A percentile compares a stretch with the other conserved stretches of the same genome.
phyloP scores from a whole-genome alignment of 2,888 invertebrate species.

The Trichopoda pennipes region DNA sequence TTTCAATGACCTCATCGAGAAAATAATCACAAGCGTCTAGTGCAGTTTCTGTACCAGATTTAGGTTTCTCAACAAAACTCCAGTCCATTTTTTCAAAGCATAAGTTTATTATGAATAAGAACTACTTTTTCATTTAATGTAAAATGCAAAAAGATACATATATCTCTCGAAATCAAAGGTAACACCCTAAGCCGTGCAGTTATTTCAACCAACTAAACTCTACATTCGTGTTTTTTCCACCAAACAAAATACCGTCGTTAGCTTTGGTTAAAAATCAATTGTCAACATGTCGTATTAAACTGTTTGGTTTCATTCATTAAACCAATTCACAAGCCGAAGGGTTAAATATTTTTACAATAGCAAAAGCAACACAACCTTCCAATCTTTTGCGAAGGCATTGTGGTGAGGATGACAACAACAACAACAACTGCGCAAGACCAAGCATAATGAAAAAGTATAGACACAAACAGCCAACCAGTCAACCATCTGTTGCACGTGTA shows the following conservation, averaged over 20 bases:
- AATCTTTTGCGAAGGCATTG: constrained; percentile 3
- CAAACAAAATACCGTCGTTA: constrained; percentile 41
- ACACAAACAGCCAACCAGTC: constrained; percentile 18
- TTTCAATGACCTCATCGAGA: constrained; percentile 85
- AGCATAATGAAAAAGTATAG: constrained; percentile 47
- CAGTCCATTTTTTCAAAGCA: constrained; percentile 75
- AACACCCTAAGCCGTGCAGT: constrained; percentile 57
- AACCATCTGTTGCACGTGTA: constrained; percentile 75
- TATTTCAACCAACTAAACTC: constrained; percentile 52
- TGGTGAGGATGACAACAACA: constrained; percentile 49
- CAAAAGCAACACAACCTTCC: constrained; percentile 3
- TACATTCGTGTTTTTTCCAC: constrained; percentile 43
- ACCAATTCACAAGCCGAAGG: constrained; percentile 34
- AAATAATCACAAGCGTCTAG: constrained; percentile 88
- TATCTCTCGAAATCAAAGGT: neutral
- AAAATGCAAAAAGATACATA: neutral
- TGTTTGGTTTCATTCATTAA: constrained; percentile 64
- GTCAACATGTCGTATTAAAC: constrained; percentile 47
- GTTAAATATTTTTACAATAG: constrained; percentile 33
- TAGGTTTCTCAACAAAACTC: constrained; percentile 79
- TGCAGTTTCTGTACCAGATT: constrained; percentile 83
- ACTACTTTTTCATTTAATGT: neutral
- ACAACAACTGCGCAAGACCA: constrained; percentile 77
- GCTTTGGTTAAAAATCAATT: constrained; percentile 68
- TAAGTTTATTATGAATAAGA: neutral